Conservation (phyloP, 1,140 invertebrate genomes). For the Harpegnathos saltator region DNA sequence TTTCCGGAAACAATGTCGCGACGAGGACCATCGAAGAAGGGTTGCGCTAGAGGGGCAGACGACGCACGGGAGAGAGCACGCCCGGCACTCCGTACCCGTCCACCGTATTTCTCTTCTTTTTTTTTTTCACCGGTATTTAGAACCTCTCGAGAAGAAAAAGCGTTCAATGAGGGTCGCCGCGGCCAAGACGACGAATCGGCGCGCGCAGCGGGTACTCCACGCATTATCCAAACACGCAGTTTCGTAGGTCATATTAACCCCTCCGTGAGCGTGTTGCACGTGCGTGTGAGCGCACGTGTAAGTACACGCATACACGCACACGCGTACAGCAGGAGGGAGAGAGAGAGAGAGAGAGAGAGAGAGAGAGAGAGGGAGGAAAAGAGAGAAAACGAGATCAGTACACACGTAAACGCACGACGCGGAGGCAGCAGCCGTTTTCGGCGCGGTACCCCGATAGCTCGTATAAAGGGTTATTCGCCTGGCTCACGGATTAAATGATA, state of each 20-base stretch:
- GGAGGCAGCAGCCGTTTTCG: constrained; percentile 58
- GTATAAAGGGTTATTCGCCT: constrained; percentile 85
- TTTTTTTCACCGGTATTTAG: constrained; percentile 77
- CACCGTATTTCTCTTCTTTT: constrained; percentile 30
- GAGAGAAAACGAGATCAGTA: constrained; percentile 35
- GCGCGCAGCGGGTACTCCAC: constrained; percentile 73
- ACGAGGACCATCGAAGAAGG: constrained; percentile 81
- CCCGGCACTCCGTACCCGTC: constrained; percentile 37
- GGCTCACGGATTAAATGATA: constrained; percentile 85
- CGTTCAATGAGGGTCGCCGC: constrained; percentile 76
- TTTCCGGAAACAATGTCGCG: constrained; percentile 85
- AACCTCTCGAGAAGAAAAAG: constrained; percentile 73
- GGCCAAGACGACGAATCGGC: constrained; percentile 62
- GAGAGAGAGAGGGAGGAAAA: constrained; percentile 31
- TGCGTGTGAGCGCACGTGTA: constrained; percentile 1
- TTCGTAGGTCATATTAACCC: constrained; percentile 58
- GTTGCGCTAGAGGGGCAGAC: constrained; percentile 28
- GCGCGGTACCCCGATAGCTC: constrained; percentile 26
- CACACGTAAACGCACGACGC: constrained; percentile 45
- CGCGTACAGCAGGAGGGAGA: constrained; percentile 10
- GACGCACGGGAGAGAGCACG: constrained; percentile 22
- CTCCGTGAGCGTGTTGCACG: constrained; percentile 56
- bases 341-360: constrained; percentile 37
- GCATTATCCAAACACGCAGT: constrained; percentile 79
- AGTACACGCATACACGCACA: constrained; percentile 31